Evolutionary conservation across 2,888 invertebrate genomes (phyloP).

Genomic region (Polyommatus icarus): DNA sequence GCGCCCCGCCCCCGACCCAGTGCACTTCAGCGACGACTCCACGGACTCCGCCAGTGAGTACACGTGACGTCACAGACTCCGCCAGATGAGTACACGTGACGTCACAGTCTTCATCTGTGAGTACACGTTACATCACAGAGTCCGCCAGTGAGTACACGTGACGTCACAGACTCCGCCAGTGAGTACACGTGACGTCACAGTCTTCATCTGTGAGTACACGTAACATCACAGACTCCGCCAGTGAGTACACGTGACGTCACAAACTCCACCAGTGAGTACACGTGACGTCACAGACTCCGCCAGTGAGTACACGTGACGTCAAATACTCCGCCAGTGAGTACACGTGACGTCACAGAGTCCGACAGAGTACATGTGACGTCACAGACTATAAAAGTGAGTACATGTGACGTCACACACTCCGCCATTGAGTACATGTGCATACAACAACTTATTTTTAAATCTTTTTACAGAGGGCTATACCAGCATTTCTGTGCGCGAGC

Average conservation of each 20-base stretch:
- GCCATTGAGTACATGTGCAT: no score
- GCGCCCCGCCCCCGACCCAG: slow-evolving; percentile 53
- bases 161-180: no score
- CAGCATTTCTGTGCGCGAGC: slow-evolving; percentile 94
- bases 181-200: no score
- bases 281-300: slow-evolving; percentile 85
- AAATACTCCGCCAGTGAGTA: slow-evolving; percentile 90
- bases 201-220: no score
- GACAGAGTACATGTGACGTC: slow-evolving; percentile 51
- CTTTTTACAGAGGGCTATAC: slow-evolving; percentile 89
- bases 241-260: slow-evolving; percentile 66
- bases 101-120: no score
- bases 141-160: slow-evolving; percentile 84
- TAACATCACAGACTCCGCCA: slow-evolving; percentile 83
- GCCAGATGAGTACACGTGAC: no score
- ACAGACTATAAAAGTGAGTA: slow-evolving; percentile 90
- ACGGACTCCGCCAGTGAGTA: slow-evolving; percentile 90
- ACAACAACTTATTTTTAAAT: background rate
- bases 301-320: slow-evolving; percentile 74
- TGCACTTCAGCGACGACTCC: slow-evolving; percentile 94
- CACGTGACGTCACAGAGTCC: slow-evolving; percentile 83
- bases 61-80: no score
- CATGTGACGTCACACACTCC: no score
- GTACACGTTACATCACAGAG: slow-evolving; percentile 78
- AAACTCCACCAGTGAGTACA: slow-evolving; percentile 87